These are phyloP conservation scores for Crotalus viridis DNA, from an alignment of 2,113 vertebrate genomes.

Conservation along the genomic window DNA sequence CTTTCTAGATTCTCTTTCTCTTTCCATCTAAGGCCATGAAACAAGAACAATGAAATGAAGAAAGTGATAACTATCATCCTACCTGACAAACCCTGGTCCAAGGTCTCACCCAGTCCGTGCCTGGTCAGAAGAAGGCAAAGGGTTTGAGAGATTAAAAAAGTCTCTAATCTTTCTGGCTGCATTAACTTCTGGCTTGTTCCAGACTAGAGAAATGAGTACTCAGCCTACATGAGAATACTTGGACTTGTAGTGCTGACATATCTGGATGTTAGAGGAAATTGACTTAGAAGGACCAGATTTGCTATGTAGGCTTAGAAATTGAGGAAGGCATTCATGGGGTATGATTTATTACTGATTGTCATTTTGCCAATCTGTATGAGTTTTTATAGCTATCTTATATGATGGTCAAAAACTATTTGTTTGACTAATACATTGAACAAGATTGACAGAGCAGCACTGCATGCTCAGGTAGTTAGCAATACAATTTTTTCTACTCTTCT, in stretches of 20 bases:
- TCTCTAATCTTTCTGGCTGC: background rate
- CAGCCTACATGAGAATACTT: background rate
- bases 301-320: background rate
- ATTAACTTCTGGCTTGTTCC: background rate
- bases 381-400: background rate
- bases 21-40: background rate
- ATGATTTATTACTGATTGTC: background rate
- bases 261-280: background rate
- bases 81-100: background rate
- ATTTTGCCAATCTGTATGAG: background rate
- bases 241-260: background rate
- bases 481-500: conserved; percentile 2
- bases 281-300: background rate
- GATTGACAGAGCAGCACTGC: background rate
- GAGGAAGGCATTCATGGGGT: background rate
- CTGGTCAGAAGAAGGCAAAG: background rate
- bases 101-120: background rate
- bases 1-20: background rate
- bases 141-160: background rate
- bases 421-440: background rate
- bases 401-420: background rate
- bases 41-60: background rate
- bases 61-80: background rate
- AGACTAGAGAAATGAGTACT: background rate
- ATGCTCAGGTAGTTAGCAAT: background rate